Base-by-base conservation (phyloP, 92 coral and sea anemone genomes). In the Pocillopora grandis region DNA sequence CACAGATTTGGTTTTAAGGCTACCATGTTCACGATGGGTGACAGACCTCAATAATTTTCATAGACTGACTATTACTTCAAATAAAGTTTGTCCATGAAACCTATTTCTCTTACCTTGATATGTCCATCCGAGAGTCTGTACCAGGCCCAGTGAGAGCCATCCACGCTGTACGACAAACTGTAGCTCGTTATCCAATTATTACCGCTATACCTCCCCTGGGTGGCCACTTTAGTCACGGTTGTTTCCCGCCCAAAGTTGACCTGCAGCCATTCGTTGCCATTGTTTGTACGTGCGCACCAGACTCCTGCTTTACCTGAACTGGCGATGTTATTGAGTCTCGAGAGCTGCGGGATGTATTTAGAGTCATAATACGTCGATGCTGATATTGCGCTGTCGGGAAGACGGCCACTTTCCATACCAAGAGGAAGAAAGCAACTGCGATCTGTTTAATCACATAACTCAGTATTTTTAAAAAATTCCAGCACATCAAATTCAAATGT, bases 81-180 rank as follows among this genome's bases (percentile, higher is more conserved):
- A 42, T 42, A 2, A 42, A 42, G 49, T 42, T 2, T 0, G 49
- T 42, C 49, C 18, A 5, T 9, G 1, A 27, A 13, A 70, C 1
- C 18, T 73, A 19, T 9, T 7, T 48, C 19, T 68, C 0, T 1
- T 35, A 64, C 92, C 92, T 89, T 89, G 31, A 76, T 75, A 1
- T 62, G 58, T 65, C 92, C 83, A 82, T 72, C 67, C 8, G 55
- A 57, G 5, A 75, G 77, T 33, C 21, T 62, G 37, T 89, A 89
- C 5, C 42, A 23, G 10, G 77, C 78, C 92, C 92, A 89, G 57
- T 89, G 86, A 20, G 67, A 27, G 5, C 92, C 92, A 85, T 89
- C 89, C 61, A 85, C 37, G 10, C 92, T 80, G 21, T 66, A 75
- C 0, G 67, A 66, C 52, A 89, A 52, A 62, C 57, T 69, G 61